Percentiles rank a stretch among this genome's conserved stretches.
These are phyloP conservation scores for Cerastis rubricosa DNA, from an alignment of 2,888 invertebrate genomes.

Conservation along the genomic window DNA sequence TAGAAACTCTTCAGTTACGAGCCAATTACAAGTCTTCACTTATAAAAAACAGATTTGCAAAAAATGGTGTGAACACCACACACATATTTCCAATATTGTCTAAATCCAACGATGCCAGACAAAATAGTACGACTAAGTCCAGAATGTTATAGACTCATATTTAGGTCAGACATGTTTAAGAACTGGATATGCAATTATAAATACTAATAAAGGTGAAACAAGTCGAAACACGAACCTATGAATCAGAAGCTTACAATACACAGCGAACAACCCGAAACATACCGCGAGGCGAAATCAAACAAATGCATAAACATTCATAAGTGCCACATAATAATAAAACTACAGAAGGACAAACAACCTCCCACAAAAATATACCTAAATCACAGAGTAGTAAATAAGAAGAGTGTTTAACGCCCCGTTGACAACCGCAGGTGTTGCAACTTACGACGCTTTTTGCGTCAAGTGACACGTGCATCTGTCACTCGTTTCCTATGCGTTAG, in stretches of 20 bases:
- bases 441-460: not conserved
- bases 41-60: no score
- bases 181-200: constrained; percentile 15
- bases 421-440: not conserved
- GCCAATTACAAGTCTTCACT: no score
- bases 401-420: not conserved
- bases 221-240: constrained; percentile 18
- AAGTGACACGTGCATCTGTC: not conserved
- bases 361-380: not conserved
- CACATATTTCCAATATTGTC: not conserved
- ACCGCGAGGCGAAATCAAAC: constrained; percentile 17
- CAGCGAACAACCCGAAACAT: constrained; percentile 13
- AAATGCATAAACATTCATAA: not conserved
- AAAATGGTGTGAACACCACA: no score
- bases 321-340: constrained; percentile 2
- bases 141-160: constrained; percentile 13
- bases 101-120: not conserved
- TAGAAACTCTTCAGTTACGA: no score
- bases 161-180: constrained; percentile 34
- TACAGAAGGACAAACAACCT: not conserved
- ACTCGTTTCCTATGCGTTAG: not conserved
- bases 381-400: not conserved
- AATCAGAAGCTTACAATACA: constrained; percentile 21
- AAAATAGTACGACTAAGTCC: not conserved
- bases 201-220: constrained; percentile 23